Evolutionary conservation across 1,140 invertebrate species (phyloP), one percentile per base, ranked within the genome.

Genomic region (Branchinecta lynchi): DNA sequence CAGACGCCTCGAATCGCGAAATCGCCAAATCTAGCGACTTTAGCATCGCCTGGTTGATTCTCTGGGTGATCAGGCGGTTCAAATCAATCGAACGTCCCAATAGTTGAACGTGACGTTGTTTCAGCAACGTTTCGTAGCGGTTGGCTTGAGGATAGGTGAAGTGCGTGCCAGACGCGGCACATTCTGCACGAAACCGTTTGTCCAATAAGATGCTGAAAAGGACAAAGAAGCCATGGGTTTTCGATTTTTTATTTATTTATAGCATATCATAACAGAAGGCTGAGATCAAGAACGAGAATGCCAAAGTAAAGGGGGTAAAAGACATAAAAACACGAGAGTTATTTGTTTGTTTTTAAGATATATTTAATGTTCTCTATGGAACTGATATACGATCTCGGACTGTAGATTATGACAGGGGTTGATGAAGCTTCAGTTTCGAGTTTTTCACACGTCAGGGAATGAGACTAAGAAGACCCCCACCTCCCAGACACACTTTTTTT

Each of bases 41-140:
- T 75, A 96, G 91, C 85, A 98, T 89, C 71, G 94, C 89, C 0
- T 90, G 89, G 80, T 98, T 98, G 68, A 99, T 91, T 73, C 96
- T 83, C 77, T 99, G 96, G 0, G 92, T 92, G 68, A 99, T 93
- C 46, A 99, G 80, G 75, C 94, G 90, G 77, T 98, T 98, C 45
- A 99, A 81, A 82, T 99, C 96, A 73, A 99, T 96, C 32, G 93
- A 96, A 43, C 96, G 82, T 45, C 96, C 96, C 43, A 99, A 82
- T 65, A 99, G 80, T 77, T 98, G 91, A 32, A 99, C 93, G 79
- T 99, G 96, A 43, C 96, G 80, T 81, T 99, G 96, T 76, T 94
- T 92, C 45, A 99, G 80, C 70, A 99, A 80, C 1, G 94, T 97
- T 75, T 96, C 92, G 78, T 98, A 99, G 69, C 96, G 84, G 77